Conservation (phyloP, 2,113 vertebrate species). For the Rhynchopsitta pachyrhyncha region DNA sequence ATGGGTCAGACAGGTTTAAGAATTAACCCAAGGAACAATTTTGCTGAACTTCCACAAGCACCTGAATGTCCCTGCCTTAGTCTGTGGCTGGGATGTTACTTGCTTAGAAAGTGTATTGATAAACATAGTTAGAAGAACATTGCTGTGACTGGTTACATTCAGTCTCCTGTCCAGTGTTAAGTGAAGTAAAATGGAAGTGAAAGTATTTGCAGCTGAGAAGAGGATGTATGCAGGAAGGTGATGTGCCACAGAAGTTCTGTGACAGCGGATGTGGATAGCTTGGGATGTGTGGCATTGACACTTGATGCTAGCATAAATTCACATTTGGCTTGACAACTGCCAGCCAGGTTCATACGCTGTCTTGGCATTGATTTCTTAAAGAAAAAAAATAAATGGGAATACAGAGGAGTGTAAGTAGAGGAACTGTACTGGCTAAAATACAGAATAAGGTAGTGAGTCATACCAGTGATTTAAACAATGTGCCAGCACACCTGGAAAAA, state of each 20-base stretch:
- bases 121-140: background rate
- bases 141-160: background rate
- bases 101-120: background rate
- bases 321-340: background rate
- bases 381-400: background rate
- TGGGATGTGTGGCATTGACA: background rate
- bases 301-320: background rate
- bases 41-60: background rate
- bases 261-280: background rate
- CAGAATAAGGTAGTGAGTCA: slow-evolving; percentile 19
- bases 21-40: background rate
- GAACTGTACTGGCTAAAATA: background rate
- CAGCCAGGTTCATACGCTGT: background rate
- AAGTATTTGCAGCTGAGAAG: background rate
- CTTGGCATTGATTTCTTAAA: background rate
- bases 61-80: background rate
- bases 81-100: background rate
- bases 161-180: background rate
- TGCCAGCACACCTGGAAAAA: slow-evolving; percentile 4
- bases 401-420: background rate
- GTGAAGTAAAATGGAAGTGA: background rate
- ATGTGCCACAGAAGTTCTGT: background rate
- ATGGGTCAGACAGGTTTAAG: background rate
- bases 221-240: background rate
- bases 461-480: background rate